These are phyloP conservation scores for Minunthozetes semirufus DNA, from an alignment of 2,888 invertebrate species.

Conservation along the genomic window DNA sequence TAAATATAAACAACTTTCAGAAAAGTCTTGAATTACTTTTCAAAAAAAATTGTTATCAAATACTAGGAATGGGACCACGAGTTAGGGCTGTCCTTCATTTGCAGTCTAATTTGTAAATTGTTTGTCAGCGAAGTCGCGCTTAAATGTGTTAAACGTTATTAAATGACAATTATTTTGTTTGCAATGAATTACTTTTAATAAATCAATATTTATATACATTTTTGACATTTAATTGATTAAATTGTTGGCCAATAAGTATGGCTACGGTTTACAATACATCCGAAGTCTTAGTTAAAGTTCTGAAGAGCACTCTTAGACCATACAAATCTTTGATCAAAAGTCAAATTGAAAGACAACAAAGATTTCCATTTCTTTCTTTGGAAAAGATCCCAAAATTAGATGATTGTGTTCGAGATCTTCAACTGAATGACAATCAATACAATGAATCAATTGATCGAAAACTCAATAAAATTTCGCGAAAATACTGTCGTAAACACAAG, in stretches of 20 bases:
- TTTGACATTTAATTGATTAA: no score
- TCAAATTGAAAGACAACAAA: neutral
- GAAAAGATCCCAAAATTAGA: neutral
- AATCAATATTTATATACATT: no score
- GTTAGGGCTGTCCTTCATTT: no score
- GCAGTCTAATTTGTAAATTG: no score
- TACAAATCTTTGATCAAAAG: neutral
- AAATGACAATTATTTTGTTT: no score
- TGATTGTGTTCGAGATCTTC: neutral
- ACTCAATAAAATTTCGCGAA: neutral
- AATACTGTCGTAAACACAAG: neutral
- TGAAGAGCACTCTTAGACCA: neutral
- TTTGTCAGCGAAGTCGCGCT: neutral
- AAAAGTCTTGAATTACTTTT: no score
- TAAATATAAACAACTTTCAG: no score
- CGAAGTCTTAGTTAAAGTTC: neutral
- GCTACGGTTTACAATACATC: neutral
- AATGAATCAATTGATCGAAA: slow-evolving; percentile 1
- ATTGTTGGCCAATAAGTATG: neutral
- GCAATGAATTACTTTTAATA: no score
- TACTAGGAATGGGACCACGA: no score
- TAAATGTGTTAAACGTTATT: no score
- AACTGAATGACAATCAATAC: neutral
- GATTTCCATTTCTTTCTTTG: neutral
- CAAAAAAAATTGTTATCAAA: no score